These are phyloP conservation scores for Diuraphis noxia DNA, from an alignment of 1,140 invertebrate species.

Conservation along the genomic window DNA sequence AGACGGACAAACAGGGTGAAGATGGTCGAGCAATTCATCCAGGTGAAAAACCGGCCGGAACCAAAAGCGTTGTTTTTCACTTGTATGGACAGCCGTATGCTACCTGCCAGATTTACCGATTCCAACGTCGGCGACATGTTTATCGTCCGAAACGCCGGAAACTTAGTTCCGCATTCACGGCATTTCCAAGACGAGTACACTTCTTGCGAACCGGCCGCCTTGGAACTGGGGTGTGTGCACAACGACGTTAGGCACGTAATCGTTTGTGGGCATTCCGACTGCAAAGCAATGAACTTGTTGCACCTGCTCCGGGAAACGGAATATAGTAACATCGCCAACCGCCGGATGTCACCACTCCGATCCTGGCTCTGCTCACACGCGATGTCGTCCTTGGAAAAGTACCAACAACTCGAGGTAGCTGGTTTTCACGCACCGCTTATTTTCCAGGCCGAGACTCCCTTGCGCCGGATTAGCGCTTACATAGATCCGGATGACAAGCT, in stretches of 20 bases:
- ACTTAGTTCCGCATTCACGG: slow-evolving; percentile 87
- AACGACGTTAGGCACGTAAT: slow-evolving; percentile 92
- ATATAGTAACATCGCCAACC: slow-evolving; percentile 69
- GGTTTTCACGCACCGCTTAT: slow-evolving; percentile 74
- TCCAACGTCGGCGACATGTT: slow-evolving; percentile 97
- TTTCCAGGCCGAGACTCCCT: slow-evolving; percentile 83
- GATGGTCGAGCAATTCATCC: slow-evolving; percentile 88
- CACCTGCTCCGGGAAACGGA: slow-evolving; percentile 80
- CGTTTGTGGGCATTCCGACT: slow-evolving; percentile 96
- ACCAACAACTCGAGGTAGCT: slow-evolving; percentile 70
- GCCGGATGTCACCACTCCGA: slow-evolving; percentile 82
- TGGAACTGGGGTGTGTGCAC: slow-evolving; percentile 91
- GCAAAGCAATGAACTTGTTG: slow-evolving; percentile 94
- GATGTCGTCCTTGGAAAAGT: slow-evolving; percentile 78
- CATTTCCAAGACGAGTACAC: slow-evolving; percentile 83
- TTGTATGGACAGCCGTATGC: slow-evolving; percentile 96
- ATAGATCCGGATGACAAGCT: slow-evolving; percentile 93
- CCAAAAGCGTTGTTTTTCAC: slow-evolving; percentile 96
- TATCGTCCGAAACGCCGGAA: slow-evolving; percentile 93
- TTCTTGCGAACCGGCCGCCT: slow-evolving; percentile 90
- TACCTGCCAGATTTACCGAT: slow-evolving; percentile 92
- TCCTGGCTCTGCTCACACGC: slow-evolving; percentile 91
- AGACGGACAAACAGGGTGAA: slow-evolving; percentile 74
- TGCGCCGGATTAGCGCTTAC: slow-evolving; percentile 86
- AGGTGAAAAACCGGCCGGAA: slow-evolving; percentile 86